A percentile compares a stretch with the other conserved stretches of the same genome.
phyloP scores from a whole-genome alignment of 2,888 invertebrate species.

The Pyrrhosoma nymphula region DNA sequence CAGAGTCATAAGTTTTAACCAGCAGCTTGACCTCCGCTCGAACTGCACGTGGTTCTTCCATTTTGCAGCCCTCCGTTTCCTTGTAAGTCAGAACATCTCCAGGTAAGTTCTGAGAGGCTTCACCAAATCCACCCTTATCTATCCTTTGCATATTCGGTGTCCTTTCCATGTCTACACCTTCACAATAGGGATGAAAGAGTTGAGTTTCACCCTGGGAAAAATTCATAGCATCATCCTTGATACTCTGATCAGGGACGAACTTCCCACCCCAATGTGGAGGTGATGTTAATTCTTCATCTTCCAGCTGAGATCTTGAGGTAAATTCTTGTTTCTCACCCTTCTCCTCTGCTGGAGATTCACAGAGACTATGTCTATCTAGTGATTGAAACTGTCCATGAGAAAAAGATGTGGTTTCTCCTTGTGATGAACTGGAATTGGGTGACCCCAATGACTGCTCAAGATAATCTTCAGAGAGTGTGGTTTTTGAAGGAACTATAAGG shows the following conservation, averaged over 20 bases:
- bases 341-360: background rate
- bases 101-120: background rate
- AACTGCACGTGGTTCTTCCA: background rate
- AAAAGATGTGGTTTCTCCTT: constrained; percentile 70
- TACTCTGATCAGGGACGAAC: background rate
- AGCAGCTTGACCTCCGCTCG: constrained; percentile 79
- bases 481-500: background rate
- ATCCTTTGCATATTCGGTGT: background rate
- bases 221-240: background rate
- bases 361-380: background rate
- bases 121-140: background rate
- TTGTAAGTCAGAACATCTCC: background rate
- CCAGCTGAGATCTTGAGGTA: background rate
- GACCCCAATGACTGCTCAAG: background rate
- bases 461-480: background rate
- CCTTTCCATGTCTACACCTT: background rate
- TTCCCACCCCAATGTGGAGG: background rate
- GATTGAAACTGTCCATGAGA: constrained; percentile 51
- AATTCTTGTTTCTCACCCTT: background rate
- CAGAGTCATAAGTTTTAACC: constrained; percentile 79
- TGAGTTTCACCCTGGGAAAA: background rate
- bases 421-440: background rate
- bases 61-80: background rate
- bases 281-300: background rate
- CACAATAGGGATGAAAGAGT: background rate